Base-by-base conservation (phyloP, 2,888 invertebrate species). In the Heliconius cydno region DNA sequence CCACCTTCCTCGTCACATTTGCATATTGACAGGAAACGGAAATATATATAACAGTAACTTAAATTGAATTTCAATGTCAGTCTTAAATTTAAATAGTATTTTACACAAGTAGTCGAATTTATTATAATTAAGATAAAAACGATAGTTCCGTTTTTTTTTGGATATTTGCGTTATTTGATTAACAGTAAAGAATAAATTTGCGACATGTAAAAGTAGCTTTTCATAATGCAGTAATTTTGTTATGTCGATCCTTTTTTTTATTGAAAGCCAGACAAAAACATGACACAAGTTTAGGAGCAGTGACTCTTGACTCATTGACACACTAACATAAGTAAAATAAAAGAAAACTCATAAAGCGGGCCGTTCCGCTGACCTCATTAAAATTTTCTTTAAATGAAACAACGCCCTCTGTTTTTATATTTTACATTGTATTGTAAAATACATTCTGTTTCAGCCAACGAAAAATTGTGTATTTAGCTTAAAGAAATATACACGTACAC, bases 1-100 rank as follows among this genome's bases (percentile, higher is more conserved):
- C 41, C 71, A 72, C 28, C 76, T 76, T 77, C 79, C 76, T 73
- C 76, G 72, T 66, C 30, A 57, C 66, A 79, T 76, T 63, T 72
- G 65, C 52, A 79, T 76, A 57, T 72, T 52, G 34, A 77, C 60
- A 72, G 79, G 71, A 79, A 76, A 76, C 66, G 57, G 65, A 70
- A 75, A 65, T 75, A 63, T 25, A 63, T 52, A 76, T 68, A 66
- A 28, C 68, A 76, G 68, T 60, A 67, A 41, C 71, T 38, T 22
- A 73, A 60, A 38, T 73, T 73, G 60, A 38, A 25, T 73, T 73
- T 73, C 60, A 73, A 73, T 73, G 60, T 38, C 38, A 60, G n/a
- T 73, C 15, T n/a, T 9, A 34, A 73, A 60, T 73, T 60, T 13
- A n/a, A 60, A 60, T 60, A n/a, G 10, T 73, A 73, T 73, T 73